These are phyloP conservation scores for Euphonia xanthogaster DNA, from an alignment of 2,797 vertebrate species.

Conservation along the genomic window DNA sequence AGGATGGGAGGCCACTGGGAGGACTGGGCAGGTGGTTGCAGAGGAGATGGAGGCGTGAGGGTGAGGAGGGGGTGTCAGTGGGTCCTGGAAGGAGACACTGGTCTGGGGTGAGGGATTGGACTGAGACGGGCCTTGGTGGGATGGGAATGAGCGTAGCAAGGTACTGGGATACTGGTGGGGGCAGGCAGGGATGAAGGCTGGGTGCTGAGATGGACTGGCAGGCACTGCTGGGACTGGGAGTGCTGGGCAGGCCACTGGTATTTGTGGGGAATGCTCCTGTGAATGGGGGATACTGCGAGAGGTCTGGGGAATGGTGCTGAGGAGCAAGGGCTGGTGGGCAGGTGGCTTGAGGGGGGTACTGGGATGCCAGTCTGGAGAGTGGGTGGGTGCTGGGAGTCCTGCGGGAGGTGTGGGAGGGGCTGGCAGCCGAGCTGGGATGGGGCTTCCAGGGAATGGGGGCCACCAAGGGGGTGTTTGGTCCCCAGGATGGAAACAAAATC, in stretches of 20 bases:
- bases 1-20: not conserved
- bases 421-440: not conserved
- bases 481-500: not conserved
- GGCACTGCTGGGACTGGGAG: not conserved
- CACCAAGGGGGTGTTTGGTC: not conserved
- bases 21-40: not conserved
- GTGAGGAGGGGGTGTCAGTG: not conserved
- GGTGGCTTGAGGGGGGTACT: rapidly evolving
- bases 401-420: not conserved
- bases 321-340: not conserved
- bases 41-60: not conserved
- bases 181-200: not conserved
- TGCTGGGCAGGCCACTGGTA: not conserved
- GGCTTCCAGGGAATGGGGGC: rapidly evolving
- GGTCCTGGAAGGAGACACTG: not conserved
- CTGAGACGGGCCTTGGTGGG: not conserved
- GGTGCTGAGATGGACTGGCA: not conserved
- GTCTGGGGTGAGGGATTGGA: not conserved
- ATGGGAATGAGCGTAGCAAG: not conserved
- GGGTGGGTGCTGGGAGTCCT: not conserved
- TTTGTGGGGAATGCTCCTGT: not conserved
- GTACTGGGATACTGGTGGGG: not conserved
- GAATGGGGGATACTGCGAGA: not conserved
- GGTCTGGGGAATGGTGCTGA: not conserved
- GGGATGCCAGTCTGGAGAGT: not conserved